These are phyloP conservation scores for Psilanteris sp. DNA, from an alignment of 1,140 invertebrate genomes.

Conservation along the genomic window DNA sequence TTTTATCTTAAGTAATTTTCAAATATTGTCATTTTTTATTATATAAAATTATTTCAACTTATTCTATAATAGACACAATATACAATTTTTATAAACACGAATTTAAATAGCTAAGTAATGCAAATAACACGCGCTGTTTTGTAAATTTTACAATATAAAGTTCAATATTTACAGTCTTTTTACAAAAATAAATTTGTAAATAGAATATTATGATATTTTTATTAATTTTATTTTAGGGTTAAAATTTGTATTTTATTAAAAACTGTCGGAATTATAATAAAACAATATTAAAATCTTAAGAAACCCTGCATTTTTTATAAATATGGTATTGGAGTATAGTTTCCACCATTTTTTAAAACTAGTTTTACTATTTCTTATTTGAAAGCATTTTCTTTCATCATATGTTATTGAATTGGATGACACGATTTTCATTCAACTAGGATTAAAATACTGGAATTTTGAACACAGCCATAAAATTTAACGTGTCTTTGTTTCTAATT, in stretches of 20 bases:
- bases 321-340: conserved; percentile 2
- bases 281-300: conserved; percentile 8
- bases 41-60: conserved; percentile 55
- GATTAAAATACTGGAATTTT: conserved; percentile 58
- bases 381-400: conserved; percentile 10
- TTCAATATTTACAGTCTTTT: conserved; percentile 46
- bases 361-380: conserved; percentile 1
- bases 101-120: conserved; percentile 47
- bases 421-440: conserved; percentile 55
- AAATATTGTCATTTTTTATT: conserved; percentile 43
- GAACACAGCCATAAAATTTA: conserved; percentile 63
- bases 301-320: conserved; percentile 38
- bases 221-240: no score
- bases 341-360: neutral
- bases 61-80: conserved; percentile 36
- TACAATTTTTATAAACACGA: conserved; percentile 46
- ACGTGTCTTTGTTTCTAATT: conserved; percentile 70
- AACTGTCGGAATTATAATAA: conserved; percentile 1
- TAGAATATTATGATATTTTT: conserved; percentile 17
- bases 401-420: conserved; percentile 30
- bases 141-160: conserved; percentile 48
- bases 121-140: conserved; percentile 38
- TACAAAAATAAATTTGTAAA: conserved; percentile 46
- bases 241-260: no score
- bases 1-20: conserved; percentile 11